These are phyloP conservation scores for Octodon degus DNA, from an alignment of 2,113 vertebrate genomes.

Conservation along the genomic window DNA sequence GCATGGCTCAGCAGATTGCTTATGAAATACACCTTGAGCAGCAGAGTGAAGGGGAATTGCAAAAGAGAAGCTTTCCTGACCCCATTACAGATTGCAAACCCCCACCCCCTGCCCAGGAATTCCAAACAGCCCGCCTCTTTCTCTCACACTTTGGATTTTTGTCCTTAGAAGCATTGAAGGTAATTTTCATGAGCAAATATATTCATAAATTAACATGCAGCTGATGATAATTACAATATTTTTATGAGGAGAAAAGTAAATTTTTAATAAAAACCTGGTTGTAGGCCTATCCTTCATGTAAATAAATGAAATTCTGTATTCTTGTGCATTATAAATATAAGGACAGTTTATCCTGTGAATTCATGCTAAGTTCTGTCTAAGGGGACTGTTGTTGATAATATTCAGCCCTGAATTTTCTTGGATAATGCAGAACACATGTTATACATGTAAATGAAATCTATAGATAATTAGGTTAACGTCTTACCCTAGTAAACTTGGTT, in stretches of 20 bases:
- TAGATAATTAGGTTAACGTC: conserved; percentile 40
- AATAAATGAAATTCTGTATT: conserved; percentile 24
- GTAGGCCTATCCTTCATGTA: neutral
- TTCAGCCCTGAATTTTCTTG: conserved; percentile 19
- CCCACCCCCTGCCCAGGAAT: conserved; percentile 94
- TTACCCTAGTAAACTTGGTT: conserved; percentile 16
- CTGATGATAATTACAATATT: conserved; percentile 37
- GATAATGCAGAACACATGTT: neutral
- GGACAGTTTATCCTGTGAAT: neutral
- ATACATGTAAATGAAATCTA: conserved; percentile 40
- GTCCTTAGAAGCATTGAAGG: conserved; percentile 96
- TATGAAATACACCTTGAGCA: conserved; percentile 93
- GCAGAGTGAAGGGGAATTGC: conserved; percentile 91
- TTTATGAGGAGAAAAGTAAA: conserved; percentile 51
- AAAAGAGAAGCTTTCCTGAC: conserved; percentile 92
- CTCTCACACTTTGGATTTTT: conserved; percentile 98
- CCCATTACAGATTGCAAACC: conserved; percentile 94
- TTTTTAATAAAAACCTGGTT: neutral
- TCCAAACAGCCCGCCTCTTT: conserved; percentile 97
- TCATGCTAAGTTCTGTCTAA: neutral
- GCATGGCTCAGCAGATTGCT: conserved; percentile 94
- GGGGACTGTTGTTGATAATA: neutral
- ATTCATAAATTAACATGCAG: conserved; percentile 37
- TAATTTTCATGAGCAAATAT: conserved; percentile 81
- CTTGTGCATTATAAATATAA: neutral